Conservation (phyloP, 2,888 invertebrate genomes). For the Drosophila nigritarsus region DNA sequence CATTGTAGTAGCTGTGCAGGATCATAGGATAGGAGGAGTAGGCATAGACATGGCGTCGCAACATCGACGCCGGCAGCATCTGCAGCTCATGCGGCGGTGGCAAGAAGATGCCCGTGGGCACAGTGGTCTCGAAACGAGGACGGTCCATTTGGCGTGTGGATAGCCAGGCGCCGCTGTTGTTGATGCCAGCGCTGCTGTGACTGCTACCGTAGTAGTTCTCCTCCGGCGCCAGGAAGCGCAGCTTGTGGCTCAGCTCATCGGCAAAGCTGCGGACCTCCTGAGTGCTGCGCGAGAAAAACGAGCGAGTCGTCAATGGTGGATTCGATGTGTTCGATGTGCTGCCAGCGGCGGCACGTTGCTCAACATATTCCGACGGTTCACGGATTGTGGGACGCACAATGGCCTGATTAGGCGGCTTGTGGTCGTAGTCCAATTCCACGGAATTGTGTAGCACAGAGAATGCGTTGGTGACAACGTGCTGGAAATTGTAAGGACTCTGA, state of each 20-base stretch:
- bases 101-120: slow-evolving; percentile 91
- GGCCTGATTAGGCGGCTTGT: slow-evolving; percentile 86
- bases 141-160: slow-evolving; percentile 79
- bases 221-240: slow-evolving; percentile 88
- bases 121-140: slow-evolving; percentile 92
- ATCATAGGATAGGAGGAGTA: slow-evolving; percentile 88
- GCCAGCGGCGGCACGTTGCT: slow-evolving; percentile 40
- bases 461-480: slow-evolving; percentile 75
- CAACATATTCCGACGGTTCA: slow-evolving; percentile 45
- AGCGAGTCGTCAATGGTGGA: slow-evolving; percentile 85
- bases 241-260: slow-evolving; percentile 90
- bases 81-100: slow-evolving; percentile 89
- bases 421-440: slow-evolving; percentile 54
- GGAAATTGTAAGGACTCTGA: slow-evolving; percentile 65
- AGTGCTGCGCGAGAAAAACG: slow-evolving; percentile 71
- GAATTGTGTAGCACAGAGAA: slow-evolving; percentile 70
- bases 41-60: slow-evolving; percentile 87
- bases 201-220: slow-evolving; percentile 65
- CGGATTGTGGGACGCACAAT: slow-evolving; percentile 87
- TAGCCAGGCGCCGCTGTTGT: slow-evolving; percentile 46
- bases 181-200: slow-evolving; percentile 34
- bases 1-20: slow-evolving; percentile 66
- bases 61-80: slow-evolving; percentile 76
- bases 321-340: slow-evolving; percentile 28
- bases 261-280: slow-evolving; percentile 87